Evolutionary conservation across 2,797 vertebrate genomes (phyloP).

Genomic region (Tiaroga cobitis): DNA sequence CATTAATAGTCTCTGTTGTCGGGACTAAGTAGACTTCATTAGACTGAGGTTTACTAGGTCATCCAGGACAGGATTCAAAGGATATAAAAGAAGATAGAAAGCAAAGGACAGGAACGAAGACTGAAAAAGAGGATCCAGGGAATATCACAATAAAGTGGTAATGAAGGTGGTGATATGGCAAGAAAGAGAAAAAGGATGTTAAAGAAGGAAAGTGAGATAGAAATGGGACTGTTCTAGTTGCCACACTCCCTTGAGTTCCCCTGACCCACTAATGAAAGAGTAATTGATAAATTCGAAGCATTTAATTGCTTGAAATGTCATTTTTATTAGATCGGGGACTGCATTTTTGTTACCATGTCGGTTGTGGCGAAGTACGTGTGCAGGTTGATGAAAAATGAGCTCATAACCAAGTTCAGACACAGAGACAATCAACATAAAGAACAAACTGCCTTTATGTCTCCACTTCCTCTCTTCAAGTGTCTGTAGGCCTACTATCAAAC

Average conservation of each 20-base stretch:
- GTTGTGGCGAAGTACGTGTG: neutral
- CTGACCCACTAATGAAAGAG: slow-evolving; percentile 63
- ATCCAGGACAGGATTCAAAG: neutral
- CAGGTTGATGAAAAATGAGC: neutral
- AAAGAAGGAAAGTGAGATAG: slow-evolving; percentile 61
- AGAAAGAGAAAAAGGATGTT: slow-evolving; percentile 38
- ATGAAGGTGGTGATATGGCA: slow-evolving; percentile 24
- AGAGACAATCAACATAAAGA: neutral
- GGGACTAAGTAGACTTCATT: slow-evolving; percentile 1
- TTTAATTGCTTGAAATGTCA: slow-evolving; percentile 45
- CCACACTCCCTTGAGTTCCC: slow-evolving; percentile 59
- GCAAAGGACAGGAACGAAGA: slow-evolving; percentile 5
- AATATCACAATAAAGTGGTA: slow-evolving; percentile 40
- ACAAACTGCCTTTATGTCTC: slow-evolving; percentile 2
- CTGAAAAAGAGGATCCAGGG: slow-evolving; percentile 22
- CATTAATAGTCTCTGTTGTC: slow-evolving; percentile 9
- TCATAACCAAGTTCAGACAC: neutral
- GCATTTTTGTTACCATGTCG: neutral
- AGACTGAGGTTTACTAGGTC: slow-evolving; percentile 22
- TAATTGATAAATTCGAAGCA: slow-evolving; percentile 44
- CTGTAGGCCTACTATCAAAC: neutral
- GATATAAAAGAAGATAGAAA: slow-evolving; percentile 24
- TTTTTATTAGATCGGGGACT: neutral
- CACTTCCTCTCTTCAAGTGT: slow-evolving; percentile 1
- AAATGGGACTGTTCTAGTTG: slow-evolving; percentile 75